Base-by-base conservation (phyloP, 2,888 invertebrate genomes). In the Amphipyra tragopoginis region DNA sequence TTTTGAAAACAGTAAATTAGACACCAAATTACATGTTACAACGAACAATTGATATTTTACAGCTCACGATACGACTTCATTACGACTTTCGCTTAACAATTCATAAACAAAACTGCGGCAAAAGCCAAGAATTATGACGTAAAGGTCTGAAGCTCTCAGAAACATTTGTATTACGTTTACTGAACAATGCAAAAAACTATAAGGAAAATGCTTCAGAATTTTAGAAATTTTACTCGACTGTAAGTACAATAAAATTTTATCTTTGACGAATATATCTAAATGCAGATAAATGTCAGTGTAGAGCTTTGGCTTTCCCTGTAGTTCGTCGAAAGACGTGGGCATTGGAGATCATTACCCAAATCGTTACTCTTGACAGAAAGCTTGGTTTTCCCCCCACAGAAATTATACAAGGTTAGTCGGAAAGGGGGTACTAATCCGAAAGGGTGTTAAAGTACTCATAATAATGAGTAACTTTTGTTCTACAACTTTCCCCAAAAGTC, bases 91-190 rank as follows among this genome's bases (percentile, higher is more conserved):
- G 48, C 11, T 21, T 55, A 10, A 26, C 26, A 44, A 72, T 45
- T 49, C 34, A 63, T 58, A 72, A 71, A 68, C 71, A 71, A 72
- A 71, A 58, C 54, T 39, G 45, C 26, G 29, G 7, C 21, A 49
- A 39, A 55, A 43, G 72, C 71, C 71, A 72, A 71, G 54, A 71
- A 52, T 39, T 60, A 55, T 71, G 71, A 71, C 67, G 70, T 62
- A 50, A 51, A 60, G 39, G 50, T 43, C 26, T 54, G 5, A 15
- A 71, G 34, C 40, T 72, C 72, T 54, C 26, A 39, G 71, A 72
- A 71, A 54, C 47, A 57, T 49, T 52, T 62, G 45, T 57, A 62
- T 66, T 34, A 51, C 15, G 33, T 51, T 50, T 47, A 42, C 26
- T 33, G 39, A 52, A 67, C 57, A 67, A 55, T 49, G 51, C 38